Conservation (phyloP, 2,797 vertebrate species). For the Streptopelia turtur region DNA sequence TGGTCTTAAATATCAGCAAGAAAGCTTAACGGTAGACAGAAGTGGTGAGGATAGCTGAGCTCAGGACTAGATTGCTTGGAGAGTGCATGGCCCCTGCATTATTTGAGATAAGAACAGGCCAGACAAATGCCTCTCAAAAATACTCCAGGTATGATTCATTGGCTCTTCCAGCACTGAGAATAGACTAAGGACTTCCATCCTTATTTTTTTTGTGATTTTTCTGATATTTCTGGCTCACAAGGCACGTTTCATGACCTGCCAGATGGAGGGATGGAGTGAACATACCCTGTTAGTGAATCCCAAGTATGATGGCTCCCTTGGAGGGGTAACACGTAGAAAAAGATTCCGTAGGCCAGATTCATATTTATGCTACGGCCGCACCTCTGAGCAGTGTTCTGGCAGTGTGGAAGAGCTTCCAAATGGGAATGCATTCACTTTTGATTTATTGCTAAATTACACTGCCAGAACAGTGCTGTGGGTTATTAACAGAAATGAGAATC, state of each 20-base stretch:
- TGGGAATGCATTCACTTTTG: not conserved
- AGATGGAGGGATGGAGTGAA: constrained; percentile 26
- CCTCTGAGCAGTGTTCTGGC: not conserved
- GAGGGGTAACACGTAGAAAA: not conserved
- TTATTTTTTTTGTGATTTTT: constrained; percentile 12
- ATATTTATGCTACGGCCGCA: not conserved
- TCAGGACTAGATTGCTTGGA: not conserved
- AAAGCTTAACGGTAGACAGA: not conserved
- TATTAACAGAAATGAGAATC: constrained; percentile 61
- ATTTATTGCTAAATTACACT: constrained; percentile 19
- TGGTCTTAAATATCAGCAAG: not conserved
- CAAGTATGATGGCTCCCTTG: not conserved
- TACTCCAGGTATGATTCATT: constrained; percentile 35
- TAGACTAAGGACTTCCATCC: not conserved
- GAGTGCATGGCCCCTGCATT: not conserved
- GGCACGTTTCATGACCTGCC: constrained; percentile 16
- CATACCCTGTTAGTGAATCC: not conserved
- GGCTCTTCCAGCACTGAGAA: constrained; percentile 13
- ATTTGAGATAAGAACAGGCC: not conserved
- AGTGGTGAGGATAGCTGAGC: not conserved
- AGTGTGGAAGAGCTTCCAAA: not conserved
- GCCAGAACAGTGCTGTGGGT: constrained; percentile 57
- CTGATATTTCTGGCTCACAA: constrained; percentile 16
- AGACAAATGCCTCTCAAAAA: not conserved
- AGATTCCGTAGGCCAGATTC: not conserved